Conservation (phyloP, 2,797 vertebrate genomes). For the Heliangelus exortis region DNA sequence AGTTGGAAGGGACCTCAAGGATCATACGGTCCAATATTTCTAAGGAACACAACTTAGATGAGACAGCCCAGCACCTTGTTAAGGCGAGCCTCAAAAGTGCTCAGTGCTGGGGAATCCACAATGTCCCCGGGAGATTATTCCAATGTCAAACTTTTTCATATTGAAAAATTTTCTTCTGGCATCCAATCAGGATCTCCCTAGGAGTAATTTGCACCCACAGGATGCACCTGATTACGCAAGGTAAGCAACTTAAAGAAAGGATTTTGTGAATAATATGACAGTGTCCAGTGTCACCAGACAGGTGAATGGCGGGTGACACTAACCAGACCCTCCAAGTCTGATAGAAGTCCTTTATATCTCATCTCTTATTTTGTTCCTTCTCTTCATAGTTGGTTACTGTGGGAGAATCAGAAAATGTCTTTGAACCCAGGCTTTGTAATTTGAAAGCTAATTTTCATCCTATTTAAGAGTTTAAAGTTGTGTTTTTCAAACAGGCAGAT, state of each 20-base stretch:
- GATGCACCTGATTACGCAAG: neutral
- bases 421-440: neutral
- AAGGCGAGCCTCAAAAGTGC: neutral
- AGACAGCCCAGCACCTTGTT: neutral
- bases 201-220: no score
- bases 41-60: neutral
- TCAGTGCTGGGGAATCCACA: neutral
- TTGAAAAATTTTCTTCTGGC: no score
- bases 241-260: neutral
- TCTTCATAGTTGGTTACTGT: neutral
- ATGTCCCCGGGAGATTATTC: no score
- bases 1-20: neutral
- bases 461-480: neutral
- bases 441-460: neutral
- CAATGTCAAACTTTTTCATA: no score
- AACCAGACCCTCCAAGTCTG: neutral
- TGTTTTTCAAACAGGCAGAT: neutral
- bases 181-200: no score
- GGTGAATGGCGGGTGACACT: neutral
- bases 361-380: neutral
- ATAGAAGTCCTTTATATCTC: neutral
- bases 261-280: neutral
- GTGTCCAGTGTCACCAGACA: neutral
- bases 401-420: neutral
- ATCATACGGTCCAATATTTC: neutral